Evolutionary conservation across 2,113 vertebrate species (phyloP).

Genomic region (Orthonyx spaldingii): DNA sequence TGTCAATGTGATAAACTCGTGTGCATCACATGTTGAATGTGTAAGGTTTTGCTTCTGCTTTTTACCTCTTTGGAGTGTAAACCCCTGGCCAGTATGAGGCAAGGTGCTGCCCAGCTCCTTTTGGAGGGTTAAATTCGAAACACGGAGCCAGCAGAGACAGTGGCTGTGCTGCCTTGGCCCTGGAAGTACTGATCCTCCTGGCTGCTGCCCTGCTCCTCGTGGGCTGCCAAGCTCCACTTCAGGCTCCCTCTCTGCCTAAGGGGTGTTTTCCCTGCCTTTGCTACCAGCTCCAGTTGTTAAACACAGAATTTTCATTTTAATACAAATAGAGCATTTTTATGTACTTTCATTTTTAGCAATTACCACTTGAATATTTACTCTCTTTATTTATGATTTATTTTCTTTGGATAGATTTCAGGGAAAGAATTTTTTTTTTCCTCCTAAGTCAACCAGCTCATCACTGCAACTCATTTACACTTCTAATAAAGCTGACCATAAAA

Average conservation of each 20-base stretch:
- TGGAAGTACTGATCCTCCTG: neutral
- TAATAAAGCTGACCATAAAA: conserved; percentile 26
- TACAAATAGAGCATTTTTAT: neutral
- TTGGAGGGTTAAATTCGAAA: neutral
- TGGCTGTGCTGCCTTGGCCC: neutral
- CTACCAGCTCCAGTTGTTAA: neutral
- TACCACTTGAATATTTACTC: neutral
- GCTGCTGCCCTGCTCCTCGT: fast-evolving
- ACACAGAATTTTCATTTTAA: neutral
- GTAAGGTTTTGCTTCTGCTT: neutral
- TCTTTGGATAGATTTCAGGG: neutral
- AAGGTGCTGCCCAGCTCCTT: neutral
- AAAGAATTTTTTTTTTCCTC: neutral
- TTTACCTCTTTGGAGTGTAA: neutral
- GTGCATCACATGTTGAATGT: fast-evolving
- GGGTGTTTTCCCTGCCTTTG: neutral
- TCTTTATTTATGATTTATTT: neutral
- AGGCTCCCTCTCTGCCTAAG: neutral
- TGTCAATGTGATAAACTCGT: fast-evolving
- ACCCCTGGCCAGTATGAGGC: too few relatives aligned
- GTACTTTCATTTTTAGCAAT: neutral
- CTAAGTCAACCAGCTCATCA: neutral
- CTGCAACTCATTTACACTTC: neutral
- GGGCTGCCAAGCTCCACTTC: neutral
- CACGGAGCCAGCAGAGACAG: fast-evolving